Evolutionary conservation across 1,140 invertebrate species (phyloP).

Genomic region (Heliconius hewitsoni): DNA sequence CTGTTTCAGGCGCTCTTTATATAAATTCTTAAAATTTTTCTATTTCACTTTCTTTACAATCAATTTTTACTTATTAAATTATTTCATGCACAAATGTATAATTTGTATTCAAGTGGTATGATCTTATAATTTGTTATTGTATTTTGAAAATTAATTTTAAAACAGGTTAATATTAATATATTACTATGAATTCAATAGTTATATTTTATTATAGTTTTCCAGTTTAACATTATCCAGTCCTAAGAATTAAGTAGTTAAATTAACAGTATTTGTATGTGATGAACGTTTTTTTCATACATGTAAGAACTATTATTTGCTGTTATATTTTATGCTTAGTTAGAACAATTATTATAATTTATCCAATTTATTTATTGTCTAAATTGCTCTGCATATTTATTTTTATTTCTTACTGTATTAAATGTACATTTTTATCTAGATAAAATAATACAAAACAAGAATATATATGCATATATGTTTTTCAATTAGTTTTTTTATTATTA

Average conservation of each 20-base stretch:
- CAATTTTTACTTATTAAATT: not conserved
- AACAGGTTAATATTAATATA: not conserved
- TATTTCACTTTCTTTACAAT: not conserved
- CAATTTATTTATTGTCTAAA: not conserved
- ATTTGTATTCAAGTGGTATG: not conserved
- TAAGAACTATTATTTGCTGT: not conserved
- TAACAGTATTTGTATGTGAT: constrained; percentile 48
- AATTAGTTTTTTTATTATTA: not conserved
- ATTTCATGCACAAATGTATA: no score
- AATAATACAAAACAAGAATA: not conserved
- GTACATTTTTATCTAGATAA: not conserved
- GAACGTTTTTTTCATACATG: constrained; percentile 19
- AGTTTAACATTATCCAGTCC: not conserved
- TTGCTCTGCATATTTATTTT: no score
- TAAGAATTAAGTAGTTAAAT: constrained; percentile 24
- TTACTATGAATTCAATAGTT: not conserved
- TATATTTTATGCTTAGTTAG: not conserved
- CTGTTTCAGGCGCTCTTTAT: not conserved
- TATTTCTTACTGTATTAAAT: not conserved
- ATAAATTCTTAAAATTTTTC: not conserved
- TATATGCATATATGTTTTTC: not conserved
- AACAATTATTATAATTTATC: not conserved
- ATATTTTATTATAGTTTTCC: not conserved
- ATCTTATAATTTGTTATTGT: not conserved
- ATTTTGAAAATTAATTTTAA: not conserved